Percentiles rank a stretch among this genome's conserved stretches.
Evolutionary conservation across 2,888 invertebrate genomes (phyloP).

Genomic region (Neria commutata): DNA sequence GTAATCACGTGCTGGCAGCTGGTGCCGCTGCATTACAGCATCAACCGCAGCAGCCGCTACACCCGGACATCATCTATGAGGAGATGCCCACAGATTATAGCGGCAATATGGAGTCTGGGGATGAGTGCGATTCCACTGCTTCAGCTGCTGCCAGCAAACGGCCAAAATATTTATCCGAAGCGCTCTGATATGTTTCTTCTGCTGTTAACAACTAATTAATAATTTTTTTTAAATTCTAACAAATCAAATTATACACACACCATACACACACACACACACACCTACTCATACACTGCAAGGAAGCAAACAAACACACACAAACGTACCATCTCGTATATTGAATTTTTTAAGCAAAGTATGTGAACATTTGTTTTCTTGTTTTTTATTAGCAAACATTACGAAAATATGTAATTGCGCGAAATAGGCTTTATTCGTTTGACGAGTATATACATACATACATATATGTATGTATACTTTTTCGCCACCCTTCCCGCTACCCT

Average conservation of each 20-base stretch:
- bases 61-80: constrained; percentile 56
- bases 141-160: constrained; percentile 47
- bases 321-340: constrained; percentile 49
- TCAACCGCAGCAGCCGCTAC: constrained; percentile 39
- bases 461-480: too few species aligned
- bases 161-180: constrained; percentile 58
- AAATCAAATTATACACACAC: constrained; percentile 36
- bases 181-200: constrained; percentile 56
- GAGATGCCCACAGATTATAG: constrained; percentile 59
- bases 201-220: constrained; percentile 42
- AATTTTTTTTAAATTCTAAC: constrained; percentile 35
- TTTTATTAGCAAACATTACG: constrained; percentile 9
- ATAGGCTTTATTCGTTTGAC: not conserved
- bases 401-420: not conserved
- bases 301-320: constrained; percentile 22
- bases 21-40: constrained; percentile 42
- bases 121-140: constrained; percentile 49
- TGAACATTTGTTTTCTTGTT: constrained; percentile 7
- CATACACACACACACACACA: constrained; percentile 12
- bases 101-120: constrained; percentile 54
- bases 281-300: constrained; percentile 19
- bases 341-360: constrained; percentile 42
- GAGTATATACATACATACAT: too few species aligned
- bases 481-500: constrained; percentile 1
- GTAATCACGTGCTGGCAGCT: constrained; percentile 56